A percentile compares a stretch with the other conserved stretches of the same genome.
These are phyloP conservation scores for Sinhomidia bicolor DNA, from an alignment of 2,888 invertebrate genomes.

Conservation along the genomic window DNA sequence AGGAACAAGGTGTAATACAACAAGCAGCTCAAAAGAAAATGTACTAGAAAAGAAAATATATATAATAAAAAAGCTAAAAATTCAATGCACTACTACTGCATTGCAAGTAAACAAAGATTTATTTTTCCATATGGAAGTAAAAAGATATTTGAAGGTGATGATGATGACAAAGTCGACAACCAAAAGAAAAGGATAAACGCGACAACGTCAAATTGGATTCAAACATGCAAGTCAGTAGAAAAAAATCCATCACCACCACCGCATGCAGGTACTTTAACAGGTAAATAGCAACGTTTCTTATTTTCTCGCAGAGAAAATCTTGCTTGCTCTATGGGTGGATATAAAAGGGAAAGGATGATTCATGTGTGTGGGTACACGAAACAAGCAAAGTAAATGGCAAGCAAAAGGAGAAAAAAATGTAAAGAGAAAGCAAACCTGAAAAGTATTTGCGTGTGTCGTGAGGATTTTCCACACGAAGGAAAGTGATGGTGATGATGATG, in stretches of 20 bases:
- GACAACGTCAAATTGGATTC: conserved; percentile 25
- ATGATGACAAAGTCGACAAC: neutral
- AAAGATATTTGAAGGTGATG: neutral
- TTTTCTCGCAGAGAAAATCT: neutral
- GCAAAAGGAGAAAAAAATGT: neutral
- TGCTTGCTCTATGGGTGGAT: neutral
- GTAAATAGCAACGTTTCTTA: neutral
- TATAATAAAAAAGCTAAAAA: no score
- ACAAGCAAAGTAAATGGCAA: neutral
- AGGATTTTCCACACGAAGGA: conserved; percentile 1
- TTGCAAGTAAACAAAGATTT: conserved; percentile 10
- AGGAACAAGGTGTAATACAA: no score
- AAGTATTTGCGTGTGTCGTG: neutral
- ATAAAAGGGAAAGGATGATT: conserved; percentile 25
- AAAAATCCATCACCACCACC: neutral
- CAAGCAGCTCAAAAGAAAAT: no score
- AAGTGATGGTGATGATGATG: neutral
- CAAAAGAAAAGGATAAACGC: neutral
- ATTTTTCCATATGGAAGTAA: conserved; percentile 2
- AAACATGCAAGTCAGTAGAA: conserved; percentile 17
- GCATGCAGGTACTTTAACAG: no score
- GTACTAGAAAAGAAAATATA: no score
- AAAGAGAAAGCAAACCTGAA: neutral
- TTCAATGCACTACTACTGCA: neutral
- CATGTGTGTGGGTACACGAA: neutral